Evolutionary conservation across 2,888 invertebrate genomes (phyloP), one percentile per base, ranked within the genome.

Genomic region (Pyrrhosoma nymphula): DNA sequence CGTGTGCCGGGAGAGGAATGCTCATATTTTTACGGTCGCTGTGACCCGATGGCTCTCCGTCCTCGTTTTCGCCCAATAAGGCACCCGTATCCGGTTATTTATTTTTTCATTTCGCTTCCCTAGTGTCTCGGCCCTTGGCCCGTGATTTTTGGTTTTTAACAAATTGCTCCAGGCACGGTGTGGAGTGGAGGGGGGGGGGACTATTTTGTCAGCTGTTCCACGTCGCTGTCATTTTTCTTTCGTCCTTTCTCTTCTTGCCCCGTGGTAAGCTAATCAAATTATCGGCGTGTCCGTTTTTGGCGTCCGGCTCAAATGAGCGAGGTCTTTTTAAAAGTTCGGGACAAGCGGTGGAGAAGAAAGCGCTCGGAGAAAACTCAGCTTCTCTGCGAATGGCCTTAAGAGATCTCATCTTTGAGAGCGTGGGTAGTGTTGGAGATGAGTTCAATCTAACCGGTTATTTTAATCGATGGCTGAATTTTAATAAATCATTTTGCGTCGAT

Each of bases 11-110:
- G 47, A 93, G 69, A 93, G 69, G 93, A 47, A 47, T 60, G 39
- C 47, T 55, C 93, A 69, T 82, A 30, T 82, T 82, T 82, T 69
- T 47, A 47, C 69, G 69, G 69, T 69, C 93, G 39, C 47, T 26
- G 93, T 69, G 93, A 93, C 93, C 93, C 69, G 16, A 93, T 93
- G 39, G 69, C 63, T 39, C 47, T 26, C 26, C 93, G 93, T 63
- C 93, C 93, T 93, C 93, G 56, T 75, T 93, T 93, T 69, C 93
- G 93, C 75, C 39, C 69, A n/a, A 39, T 39, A 93, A 69, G 93
- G 63, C 30, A 39, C 47, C 47, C 47, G 47, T 69, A 93, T 63
- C 93, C 93, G 75, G 93, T 93, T 69, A 69, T 69, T 30, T 82
- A 47, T 91, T 69, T 75, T 63, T 69, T 82, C n/a, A 69, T 91